These are phyloP conservation scores for Chrysemys picta DNA, from an alignment of 2,113 vertebrate genomes.

Conservation along the genomic window DNA sequence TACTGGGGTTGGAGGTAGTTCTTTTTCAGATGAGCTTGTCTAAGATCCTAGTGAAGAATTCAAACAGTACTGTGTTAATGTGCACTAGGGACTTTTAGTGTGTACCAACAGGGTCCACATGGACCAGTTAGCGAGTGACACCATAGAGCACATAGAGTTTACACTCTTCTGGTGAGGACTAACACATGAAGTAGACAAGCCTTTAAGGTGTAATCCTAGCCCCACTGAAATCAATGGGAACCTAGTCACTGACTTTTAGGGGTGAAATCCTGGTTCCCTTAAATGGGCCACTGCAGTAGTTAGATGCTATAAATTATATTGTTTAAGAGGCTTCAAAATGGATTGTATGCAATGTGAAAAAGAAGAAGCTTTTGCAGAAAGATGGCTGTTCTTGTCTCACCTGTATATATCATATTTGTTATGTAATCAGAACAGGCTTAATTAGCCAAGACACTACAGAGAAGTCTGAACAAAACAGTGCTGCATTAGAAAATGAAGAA, in stretches of 20 bases:
- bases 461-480: not conserved
- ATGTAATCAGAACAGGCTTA: not conserved
- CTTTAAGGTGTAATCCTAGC: not conserved
- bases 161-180: not conserved
- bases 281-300: not conserved
- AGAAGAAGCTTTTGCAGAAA: not conserved
- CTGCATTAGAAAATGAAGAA: not conserved
- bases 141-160: not conserved
- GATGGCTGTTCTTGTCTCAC: not conserved
- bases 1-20: not conserved
- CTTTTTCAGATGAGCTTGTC: not conserved
- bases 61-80: not conserved
- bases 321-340: not conserved
- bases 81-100: not conserved
- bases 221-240: not conserved
- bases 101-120: not conserved
- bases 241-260: not conserved
- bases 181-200: not conserved
- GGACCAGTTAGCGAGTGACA: not conserved
- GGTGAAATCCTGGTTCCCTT: not conserved
- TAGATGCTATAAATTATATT: not conserved
- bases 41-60: not conserved
- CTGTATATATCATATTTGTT: not conserved
- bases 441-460: not conserved
- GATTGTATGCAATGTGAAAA: not conserved